Percentiles rank a stretch among this genome's conserved stretches.
phyloP scores from a whole-genome alignment of 2,797 vertebrate species.

The Falco concolor region DNA sequence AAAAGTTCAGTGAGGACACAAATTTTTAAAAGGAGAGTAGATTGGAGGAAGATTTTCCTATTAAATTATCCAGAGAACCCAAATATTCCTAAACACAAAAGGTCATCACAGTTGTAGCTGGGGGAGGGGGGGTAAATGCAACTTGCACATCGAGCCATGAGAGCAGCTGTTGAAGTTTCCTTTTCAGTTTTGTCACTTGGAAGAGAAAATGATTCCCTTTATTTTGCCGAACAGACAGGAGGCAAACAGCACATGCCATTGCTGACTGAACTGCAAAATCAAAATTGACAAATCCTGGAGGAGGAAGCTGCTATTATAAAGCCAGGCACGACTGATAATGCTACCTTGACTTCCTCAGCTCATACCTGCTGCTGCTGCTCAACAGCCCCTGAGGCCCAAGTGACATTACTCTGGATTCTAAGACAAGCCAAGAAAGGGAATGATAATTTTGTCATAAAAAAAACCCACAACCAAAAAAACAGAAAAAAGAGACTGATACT shows the following conservation, averaged over 20 bases:
- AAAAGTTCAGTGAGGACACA: background rate
- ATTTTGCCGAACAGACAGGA: constrained; percentile 65
- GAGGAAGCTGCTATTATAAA: constrained; percentile 49
- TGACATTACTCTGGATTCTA: constrained; percentile 41
- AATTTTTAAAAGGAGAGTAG: background rate
- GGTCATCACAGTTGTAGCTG: background rate
- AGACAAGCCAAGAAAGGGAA: constrained; percentile 17
- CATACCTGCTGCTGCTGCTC: background rate
- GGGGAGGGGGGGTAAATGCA: background rate
- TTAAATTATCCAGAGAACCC: background rate
- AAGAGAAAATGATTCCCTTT: constrained; percentile 67
- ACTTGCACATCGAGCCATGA: background rate
- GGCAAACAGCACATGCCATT: constrained; percentile 54
- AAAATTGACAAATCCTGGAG: constrained; percentile 70
- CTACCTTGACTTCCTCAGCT: constrained; percentile 14
- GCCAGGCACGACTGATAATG: background rate
- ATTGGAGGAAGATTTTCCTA: background rate
- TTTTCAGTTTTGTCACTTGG: constrained; percentile 50
- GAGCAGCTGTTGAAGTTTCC: background rate
- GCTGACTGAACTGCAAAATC: constrained; percentile 67
- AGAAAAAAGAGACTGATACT: background rate
- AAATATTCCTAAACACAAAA: constrained; percentile 7
- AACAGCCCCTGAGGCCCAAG: background rate
- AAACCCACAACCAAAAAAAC: too few relatives aligned
- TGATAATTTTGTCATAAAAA: constrained; percentile 29